A percentile compares a stretch with the other conserved stretches of the same genome.
phyloP scores from a whole-genome alignment of 2,888 invertebrate genomes.

The Cheiracanthium punctorium region DNA sequence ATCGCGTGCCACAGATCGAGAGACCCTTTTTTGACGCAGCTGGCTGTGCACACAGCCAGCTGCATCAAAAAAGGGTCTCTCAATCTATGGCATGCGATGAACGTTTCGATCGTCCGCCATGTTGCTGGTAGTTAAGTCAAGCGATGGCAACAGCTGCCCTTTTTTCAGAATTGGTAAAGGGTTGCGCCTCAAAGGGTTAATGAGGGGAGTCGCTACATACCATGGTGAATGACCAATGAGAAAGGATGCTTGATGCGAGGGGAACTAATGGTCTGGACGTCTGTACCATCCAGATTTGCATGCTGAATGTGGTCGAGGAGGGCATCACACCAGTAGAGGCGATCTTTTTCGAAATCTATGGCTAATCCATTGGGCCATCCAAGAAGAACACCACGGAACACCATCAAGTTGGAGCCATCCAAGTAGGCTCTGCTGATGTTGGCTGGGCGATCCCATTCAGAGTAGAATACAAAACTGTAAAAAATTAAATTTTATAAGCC shows the following conservation, averaged over 20 bases:
- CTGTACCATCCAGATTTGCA: slow-evolving; percentile 91
- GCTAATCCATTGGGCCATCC: slow-evolving; percentile 99
- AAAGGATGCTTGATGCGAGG: slow-evolving; percentile 91
- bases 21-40: too few relatives aligned
- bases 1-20: too few relatives aligned
- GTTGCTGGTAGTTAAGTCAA: too few relatives aligned
- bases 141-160: too few relatives aligned
- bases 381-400: slow-evolving; percentile 91
- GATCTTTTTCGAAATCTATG: slow-evolving; percentile 90
- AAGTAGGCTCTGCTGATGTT: slow-evolving; percentile 94
- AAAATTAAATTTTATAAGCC: too few relatives aligned
- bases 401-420: slow-evolving; percentile 90
- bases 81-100: too few relatives aligned
- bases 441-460: slow-evolving; percentile 97
- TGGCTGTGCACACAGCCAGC: too few relatives aligned
- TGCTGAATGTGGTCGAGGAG: slow-evolving; percentile 96
- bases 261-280: slow-evolving; percentile 92
- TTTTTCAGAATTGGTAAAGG: too few relatives aligned
- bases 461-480: slow-evolving; percentile 88
- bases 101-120: too few relatives aligned
- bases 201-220: too few relatives aligned
- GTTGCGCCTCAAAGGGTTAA: too few relatives aligned
- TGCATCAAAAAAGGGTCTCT: too few relatives aligned
- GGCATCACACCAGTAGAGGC: slow-evolving; percentile 98
- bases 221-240: slow-evolving; percentile 87